phyloP scores from a whole-genome alignment of 2,113 vertebrate genomes.

The Brevimyrus niger region DNA sequence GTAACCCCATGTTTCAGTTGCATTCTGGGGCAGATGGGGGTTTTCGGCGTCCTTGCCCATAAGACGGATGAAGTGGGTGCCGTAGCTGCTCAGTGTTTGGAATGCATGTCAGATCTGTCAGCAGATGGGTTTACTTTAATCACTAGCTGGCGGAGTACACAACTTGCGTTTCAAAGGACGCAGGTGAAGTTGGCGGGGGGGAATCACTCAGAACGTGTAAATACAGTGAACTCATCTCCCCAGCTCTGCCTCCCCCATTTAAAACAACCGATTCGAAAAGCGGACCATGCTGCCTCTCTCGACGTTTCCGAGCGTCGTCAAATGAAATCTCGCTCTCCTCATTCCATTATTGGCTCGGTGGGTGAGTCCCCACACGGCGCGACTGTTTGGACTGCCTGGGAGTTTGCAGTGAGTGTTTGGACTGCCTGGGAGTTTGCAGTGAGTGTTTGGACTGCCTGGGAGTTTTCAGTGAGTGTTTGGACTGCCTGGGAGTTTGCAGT shows the following conservation, averaged over 20 bases:
- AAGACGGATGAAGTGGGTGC: slow-evolving; percentile 9
- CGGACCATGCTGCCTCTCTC: slow-evolving; percentile 36
- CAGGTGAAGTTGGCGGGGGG: not conserved
- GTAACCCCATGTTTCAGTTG: not conserved
- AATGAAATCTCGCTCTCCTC: not conserved
- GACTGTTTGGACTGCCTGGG: not conserved
- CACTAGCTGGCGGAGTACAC: slow-evolving; percentile 45
- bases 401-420: not conserved
- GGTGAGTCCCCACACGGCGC: not conserved
- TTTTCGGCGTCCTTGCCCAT: not conserved
- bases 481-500: not conserved
- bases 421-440: not conserved
- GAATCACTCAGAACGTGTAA: slow-evolving; percentile 39
- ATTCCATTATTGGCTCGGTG: not conserved
- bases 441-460: not conserved
- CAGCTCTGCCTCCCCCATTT: slow-evolving; percentile 40
- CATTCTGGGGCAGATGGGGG: not conserved
- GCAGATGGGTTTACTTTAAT: slow-evolving; percentile 55
- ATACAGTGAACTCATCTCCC: slow-evolving; percentile 22
- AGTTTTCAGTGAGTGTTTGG: no score
- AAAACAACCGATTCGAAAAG: slow-evolving; percentile 22
- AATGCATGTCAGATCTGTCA: slow-evolving; percentile 52
- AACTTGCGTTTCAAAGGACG: slow-evolving; percentile 38
- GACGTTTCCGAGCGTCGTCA: not conserved
- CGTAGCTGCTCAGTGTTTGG: slow-evolving; percentile 50